phyloP scores from a whole-genome alignment of 2,113 vertebrate species.

The Himantopus leucocephalus region DNA sequence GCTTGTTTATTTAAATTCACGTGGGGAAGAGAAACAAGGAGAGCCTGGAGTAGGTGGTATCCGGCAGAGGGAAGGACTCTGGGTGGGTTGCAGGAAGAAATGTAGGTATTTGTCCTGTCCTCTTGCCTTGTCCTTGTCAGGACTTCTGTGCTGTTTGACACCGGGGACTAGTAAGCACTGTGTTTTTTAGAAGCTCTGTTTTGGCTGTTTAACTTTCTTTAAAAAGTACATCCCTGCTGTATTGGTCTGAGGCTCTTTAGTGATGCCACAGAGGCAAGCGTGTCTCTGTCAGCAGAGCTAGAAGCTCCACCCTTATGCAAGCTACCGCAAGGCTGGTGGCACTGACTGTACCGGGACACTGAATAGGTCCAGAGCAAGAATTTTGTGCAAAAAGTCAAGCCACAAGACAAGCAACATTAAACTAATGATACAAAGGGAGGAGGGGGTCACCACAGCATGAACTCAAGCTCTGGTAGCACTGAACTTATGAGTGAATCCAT shows the following conservation, averaged over 20 bases:
- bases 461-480: neutral
- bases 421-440: neutral
- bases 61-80: neutral
- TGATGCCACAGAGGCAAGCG: rapidly evolving
- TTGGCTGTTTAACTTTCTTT: neutral
- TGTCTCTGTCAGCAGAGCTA: neutral
- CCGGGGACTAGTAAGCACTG: neutral
- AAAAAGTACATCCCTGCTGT: neutral
- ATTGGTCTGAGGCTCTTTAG: neutral
- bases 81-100: neutral
- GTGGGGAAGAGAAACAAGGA: neutral
- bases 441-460: neutral
- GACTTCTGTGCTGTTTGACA: neutral
- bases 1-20: neutral
- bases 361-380: neutral
- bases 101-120: neutral
- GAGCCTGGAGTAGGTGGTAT: neutral
- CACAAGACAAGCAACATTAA: neutral
- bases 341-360: neutral
- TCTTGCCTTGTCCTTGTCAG: neutral
- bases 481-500: neutral
- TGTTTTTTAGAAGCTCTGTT: neutral
- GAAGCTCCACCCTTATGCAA: neutral
- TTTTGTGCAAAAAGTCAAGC: neutral
- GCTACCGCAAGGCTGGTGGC: neutral